phyloP scores from a whole-genome alignment of 2,113 vertebrate species.

The Callithrix jacchus region DNA sequence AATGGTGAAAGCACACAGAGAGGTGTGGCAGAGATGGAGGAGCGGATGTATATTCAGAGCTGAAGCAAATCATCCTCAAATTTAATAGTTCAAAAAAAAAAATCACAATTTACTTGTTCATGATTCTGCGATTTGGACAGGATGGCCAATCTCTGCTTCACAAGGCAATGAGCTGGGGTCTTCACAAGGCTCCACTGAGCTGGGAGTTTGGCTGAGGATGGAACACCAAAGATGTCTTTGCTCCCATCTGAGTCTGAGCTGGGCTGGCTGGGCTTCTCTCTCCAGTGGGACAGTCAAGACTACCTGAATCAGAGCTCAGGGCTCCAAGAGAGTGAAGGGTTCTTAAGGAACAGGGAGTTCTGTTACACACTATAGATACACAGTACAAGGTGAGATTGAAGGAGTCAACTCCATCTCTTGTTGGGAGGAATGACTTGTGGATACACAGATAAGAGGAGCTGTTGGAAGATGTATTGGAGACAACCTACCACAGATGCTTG shows the following conservation, averaged over 20 bases:
- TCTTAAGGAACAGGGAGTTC: not conserved
- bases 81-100: not conserved
- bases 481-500: not conserved
- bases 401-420: not conserved
- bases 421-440: not conserved
- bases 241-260: accelerated
- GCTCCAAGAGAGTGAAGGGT: not conserved
- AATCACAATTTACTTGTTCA: not conserved
- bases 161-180: not conserved
- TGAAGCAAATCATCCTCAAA: not conserved
- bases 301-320: not conserved
- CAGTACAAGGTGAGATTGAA: not conserved
- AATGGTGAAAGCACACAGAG: not conserved
- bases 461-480: not conserved
- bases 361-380: not conserved
- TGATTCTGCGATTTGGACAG: not conserved
- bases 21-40: accelerated
- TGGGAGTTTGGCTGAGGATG: not conserved
- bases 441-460: not conserved
- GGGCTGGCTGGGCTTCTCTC: not conserved
- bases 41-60: not conserved
- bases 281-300: not conserved
- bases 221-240: not conserved
- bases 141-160: not conserved
- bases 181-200: not conserved